Base-by-base conservation (phyloP, 1,140 invertebrate species). In the Harlomillsia oculata region DNA sequence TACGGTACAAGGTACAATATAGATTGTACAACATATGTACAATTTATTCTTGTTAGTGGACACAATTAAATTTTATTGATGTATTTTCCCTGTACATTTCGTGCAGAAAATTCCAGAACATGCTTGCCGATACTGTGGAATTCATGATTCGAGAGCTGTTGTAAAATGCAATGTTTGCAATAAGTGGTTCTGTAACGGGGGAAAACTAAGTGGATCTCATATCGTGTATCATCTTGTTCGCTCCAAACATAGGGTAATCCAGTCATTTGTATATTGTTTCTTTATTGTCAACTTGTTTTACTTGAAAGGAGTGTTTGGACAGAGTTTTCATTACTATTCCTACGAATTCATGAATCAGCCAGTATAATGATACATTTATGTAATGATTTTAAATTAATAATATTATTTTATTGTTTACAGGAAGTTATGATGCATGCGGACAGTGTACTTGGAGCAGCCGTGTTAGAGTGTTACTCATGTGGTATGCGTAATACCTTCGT, bases 141-240 rank as follows among this genome's bases (percentile, higher is more conserved):
- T 99, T 63, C 92, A 97, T 75, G 97, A 99, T 71, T 94, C 95
- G 2, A 83, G 87, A 55, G 95, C 89, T 64, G 95, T 99, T 29
- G 93, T 98, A 20, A 91, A 92, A 82, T 99, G 97, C 72, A 97
- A 97, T 71, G 81, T 90, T 36, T 98, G 96, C 69, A 94, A 95
- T 66, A 97, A 97, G 71, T 99, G 97, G 97, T 99, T 99, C 70
- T 99, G 97, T 71, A 99, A 99, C 80, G 94, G 94, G 5, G 80
- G 94, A 63, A 96, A 96, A 3, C 96, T 93, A 69, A 98, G 95
- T 3, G 94, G 92, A 14, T 96, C 95, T 2, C 97, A 99, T 68
- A 97, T 99, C 59, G 90, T 99, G 58, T 97, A 97, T 72, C 97
- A 99, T 75, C 75, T 99, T 66, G 96, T 99, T 16, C 76, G 96